These are phyloP conservation scores for Habroteleia sp. DNA, from an alignment of 2,888 invertebrate genomes.

Conservation along the genomic window DNA sequence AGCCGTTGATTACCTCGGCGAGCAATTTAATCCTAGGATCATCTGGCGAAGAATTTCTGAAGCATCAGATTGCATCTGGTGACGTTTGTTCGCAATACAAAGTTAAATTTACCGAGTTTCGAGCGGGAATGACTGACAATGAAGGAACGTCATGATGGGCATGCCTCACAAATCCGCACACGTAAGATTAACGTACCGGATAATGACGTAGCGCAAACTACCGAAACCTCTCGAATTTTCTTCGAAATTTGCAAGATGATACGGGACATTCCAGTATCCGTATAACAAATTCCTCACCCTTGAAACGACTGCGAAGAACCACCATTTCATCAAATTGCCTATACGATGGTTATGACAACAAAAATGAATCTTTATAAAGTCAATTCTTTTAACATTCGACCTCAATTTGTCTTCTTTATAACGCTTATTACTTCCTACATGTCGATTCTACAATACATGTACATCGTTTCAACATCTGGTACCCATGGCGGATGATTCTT, in stretches of 20 bases:
- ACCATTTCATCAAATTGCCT: conserved; percentile 8
- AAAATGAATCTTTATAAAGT: conserved; percentile 4
- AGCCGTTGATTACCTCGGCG: conserved; percentile 28
- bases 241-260: conserved; percentile 8
- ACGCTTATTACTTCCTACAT: conserved; percentile 49
- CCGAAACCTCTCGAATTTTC: conserved; percentile 26
- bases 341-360: conserved; percentile 1
- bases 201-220: conserved; percentile 64
- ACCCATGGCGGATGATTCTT: conserved; percentile 20
- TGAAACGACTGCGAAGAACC: conserved; percentile 9
- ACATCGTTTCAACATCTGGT: conserved; percentile 35
- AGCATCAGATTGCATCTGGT: conserved; percentile 33
- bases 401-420: conserved; percentile 49
- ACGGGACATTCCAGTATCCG: conserved; percentile 7
- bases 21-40: conserved; percentile 44
- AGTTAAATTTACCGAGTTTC: conserved; percentile 44
- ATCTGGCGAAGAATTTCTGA: conserved; percentile 39
- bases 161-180: conserved; percentile 49
- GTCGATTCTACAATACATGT: conserved; percentile 48
- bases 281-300: conserved; percentile 16
- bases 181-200: conserved; percentile 70
- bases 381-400: conserved; percentile 13
- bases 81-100: conserved; percentile 39
- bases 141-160: conserved; percentile 35
- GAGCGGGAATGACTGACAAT: conserved; percentile 19